Evolutionary conservation across 1,140 invertebrate species (phyloP).

Genomic region (Chrysopa pallens): DNA sequence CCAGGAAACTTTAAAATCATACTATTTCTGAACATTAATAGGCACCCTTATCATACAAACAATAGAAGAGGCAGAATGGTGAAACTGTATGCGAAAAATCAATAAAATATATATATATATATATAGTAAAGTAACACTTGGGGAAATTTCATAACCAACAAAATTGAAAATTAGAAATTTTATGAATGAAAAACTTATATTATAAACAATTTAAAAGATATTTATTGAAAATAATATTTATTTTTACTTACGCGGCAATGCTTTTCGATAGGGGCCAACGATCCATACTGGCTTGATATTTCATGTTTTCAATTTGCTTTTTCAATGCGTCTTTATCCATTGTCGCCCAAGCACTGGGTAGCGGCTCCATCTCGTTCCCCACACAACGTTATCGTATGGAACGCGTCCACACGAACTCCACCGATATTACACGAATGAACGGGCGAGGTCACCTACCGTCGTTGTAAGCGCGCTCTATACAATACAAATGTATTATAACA

Average conservation of each 20-base stretch:
- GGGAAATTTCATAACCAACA: too few species aligned
- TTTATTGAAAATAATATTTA: constrained; percentile 1
- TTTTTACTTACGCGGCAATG: constrained; percentile 77
- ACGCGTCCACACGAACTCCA: constrained; percentile 12
- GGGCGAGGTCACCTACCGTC: neutral
- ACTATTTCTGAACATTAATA: too few species aligned
- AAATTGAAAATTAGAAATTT: too few species aligned
- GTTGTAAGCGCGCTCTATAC: too few species aligned
- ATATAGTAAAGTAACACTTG: too few species aligned
- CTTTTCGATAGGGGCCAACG: constrained; percentile 86
- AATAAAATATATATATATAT: too few species aligned
- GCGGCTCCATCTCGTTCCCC: constrained; percentile 45
- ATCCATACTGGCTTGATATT: constrained; percentile 89
- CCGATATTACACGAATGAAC: constrained; percentile 13
- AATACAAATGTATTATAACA: too few species aligned
- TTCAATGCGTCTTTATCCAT: constrained; percentile 94
- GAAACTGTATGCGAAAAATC: too few species aligned
- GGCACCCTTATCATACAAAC: too few species aligned
- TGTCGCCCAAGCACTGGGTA: constrained; percentile 70
- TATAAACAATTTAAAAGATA: neutral
- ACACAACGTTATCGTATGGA: constrained; percentile 13
- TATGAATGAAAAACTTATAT: neutral
- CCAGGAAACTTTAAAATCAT: too few species aligned
- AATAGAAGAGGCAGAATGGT: too few species aligned
- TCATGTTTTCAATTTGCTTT: constrained; percentile 94